Conservation (phyloP, 2,797 vertebrate genomes). For the Tenualosa thibaudeaui region DNA sequence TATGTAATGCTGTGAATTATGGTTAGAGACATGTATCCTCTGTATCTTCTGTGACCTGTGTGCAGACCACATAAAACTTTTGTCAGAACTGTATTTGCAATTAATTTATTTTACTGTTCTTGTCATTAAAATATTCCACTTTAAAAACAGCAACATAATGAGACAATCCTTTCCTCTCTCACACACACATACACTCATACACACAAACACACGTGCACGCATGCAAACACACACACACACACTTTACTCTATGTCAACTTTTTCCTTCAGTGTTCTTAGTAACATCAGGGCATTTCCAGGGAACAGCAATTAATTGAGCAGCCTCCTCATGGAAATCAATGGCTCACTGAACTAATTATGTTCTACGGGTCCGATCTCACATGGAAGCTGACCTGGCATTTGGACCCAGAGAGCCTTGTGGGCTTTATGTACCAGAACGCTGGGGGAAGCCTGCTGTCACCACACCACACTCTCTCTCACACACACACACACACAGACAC, state of each 20-base stretch:
- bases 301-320: background rate
- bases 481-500: constrained; percentile 11
- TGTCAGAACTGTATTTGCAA: background rate
- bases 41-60: background rate
- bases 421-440: background rate
- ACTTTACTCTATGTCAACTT: background rate
- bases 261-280: background rate
- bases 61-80: background rate
- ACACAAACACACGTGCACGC: background rate
- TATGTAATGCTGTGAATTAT: too few relatives aligned
- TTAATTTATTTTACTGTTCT: background rate
- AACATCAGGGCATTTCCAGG: background rate
- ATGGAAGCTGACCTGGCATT: constrained; percentile 21
- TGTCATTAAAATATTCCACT: background rate
- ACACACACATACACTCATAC: background rate
- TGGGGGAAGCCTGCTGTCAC: background rate
- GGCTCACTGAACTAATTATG: background rate
- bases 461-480: background rate
- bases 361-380: background rate
- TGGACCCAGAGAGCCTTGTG: background rate
- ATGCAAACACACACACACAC: background rate
- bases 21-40: background rate
- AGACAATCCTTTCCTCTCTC: background rate
- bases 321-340: background rate
- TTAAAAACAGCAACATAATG: too few relatives aligned